Conservation (phyloP, 2,888 invertebrate genomes). For the Augiades crinisus region DNA sequence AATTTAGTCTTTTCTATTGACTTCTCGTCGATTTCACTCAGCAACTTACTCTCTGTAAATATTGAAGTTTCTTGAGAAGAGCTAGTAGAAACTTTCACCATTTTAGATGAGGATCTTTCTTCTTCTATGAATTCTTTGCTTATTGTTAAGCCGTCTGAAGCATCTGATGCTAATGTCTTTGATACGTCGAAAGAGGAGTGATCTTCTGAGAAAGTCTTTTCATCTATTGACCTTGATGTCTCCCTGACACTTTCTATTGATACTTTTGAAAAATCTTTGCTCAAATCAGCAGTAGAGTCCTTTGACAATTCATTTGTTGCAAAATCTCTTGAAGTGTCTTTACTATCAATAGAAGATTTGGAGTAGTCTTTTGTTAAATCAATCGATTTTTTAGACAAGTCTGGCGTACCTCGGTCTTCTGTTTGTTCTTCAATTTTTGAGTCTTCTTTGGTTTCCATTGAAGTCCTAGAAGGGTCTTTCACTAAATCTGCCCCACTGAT, state of each 20-base stretch:
- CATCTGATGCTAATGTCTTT: conserved; percentile 76
- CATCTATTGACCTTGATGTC: conserved; percentile 70
- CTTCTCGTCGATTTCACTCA: conserved; percentile 64
- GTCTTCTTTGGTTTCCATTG: conserved; percentile 67
- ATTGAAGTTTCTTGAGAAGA: conserved; percentile 71
- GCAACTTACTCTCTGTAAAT: conserved; percentile 66
- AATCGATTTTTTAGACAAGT: conserved; percentile 72
- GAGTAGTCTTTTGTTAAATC: conserved; percentile 75
- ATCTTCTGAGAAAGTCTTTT: conserved; percentile 74
- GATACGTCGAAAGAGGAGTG: conserved; percentile 74
- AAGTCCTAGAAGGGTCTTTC: conserved; percentile 70
- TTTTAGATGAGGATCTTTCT: conserved; percentile 60
- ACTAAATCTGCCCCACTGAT: conserved; percentile 71
- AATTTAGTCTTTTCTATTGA: conserved; percentile 50
- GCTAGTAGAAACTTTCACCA: conserved; percentile 55
- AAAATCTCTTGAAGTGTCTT: conserved; percentile 75
- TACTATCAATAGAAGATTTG: conserved; percentile 75
- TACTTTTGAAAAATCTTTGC: conserved; percentile 71
- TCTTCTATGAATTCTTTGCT: conserved; percentile 68
- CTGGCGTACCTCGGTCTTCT: conserved; percentile 69
- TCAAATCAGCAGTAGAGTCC: conserved; percentile 73
- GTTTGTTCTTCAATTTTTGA: conserved; percentile 57
- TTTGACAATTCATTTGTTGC: conserved; percentile 75
- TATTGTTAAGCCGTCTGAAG: conserved; percentile 63
- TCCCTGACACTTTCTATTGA: conserved; percentile 74